A percentile compares a stretch with the other conserved stretches of the same genome.
phyloP scores from a whole-genome alignment of 2,888 invertebrate species.

The Epiperipatus broadwayi region DNA sequence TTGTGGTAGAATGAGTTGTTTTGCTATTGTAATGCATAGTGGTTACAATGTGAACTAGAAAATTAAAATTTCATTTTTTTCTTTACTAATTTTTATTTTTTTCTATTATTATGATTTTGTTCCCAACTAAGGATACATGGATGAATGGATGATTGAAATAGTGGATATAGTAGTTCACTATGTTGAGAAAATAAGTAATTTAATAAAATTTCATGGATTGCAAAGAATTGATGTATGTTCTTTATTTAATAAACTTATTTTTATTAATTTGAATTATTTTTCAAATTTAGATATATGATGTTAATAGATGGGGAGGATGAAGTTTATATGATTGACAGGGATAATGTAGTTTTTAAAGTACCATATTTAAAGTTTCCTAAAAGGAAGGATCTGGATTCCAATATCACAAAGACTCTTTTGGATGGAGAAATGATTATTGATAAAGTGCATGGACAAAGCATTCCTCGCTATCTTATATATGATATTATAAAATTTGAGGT shows the following conservation, averaged over 20 bases:
- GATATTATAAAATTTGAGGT: conserved; percentile 68
- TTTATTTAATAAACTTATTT: background rate
- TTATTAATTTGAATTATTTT: conserved; percentile 7
- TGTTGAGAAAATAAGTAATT: too few relatives aligned
- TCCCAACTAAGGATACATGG: too few relatives aligned
- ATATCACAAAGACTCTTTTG: conserved; percentile 58
- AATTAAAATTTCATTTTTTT: too few relatives aligned
- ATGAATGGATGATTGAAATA: too few relatives aligned
- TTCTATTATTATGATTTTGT: too few relatives aligned
- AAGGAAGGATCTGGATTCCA: conserved; percentile 45
- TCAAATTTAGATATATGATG: conserved; percentile 66
- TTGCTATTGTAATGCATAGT: too few relatives aligned
- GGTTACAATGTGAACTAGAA: too few relatives aligned
- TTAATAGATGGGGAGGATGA: conserved; percentile 64
- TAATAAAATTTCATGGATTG: too few relatives aligned
- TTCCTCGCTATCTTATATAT: conserved; percentile 79
- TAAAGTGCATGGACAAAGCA: conserved; percentile 42
- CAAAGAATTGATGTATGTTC: too few relatives aligned
- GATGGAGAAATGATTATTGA: conserved; percentile 98
- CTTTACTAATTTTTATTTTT: too few relatives aligned
- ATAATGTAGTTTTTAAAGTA: conserved; percentile 71
- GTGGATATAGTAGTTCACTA: too few relatives aligned
- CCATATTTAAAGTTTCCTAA: conserved; percentile 57
- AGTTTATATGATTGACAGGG: conserved; percentile 83
- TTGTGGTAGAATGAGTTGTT: too few relatives aligned